Conservation (phyloP, 23 tunicate genomes). For the Halocynthia roretzi region DNA sequence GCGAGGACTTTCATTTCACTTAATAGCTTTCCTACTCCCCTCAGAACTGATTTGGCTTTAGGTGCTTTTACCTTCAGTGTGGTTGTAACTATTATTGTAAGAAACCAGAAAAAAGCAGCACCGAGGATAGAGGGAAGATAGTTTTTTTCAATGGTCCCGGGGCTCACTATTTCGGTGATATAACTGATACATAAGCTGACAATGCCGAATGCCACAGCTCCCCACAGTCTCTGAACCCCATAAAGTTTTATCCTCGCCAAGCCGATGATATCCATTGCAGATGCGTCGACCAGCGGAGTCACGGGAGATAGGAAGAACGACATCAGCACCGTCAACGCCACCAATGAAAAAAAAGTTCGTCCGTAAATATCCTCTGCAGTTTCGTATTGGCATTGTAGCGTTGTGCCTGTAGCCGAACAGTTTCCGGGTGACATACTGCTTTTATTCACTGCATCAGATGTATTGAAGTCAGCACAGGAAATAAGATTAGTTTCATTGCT, state of each 20-base stretch:
- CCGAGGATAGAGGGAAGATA: constrained; percentile 3
- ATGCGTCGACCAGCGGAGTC: constrained; percentile 59
- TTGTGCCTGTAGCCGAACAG: not conserved
- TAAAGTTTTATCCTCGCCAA: constrained; percentile 17
- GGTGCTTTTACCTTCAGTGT: constrained; percentile 17
- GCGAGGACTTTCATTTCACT: not conserved
- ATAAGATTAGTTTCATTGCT: not conserved
- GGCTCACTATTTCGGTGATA: constrained; percentile 17
- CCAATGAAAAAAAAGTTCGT: constrained; percentile 37
- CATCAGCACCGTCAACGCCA: constrained; percentile 43
- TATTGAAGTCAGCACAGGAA: not conserved
- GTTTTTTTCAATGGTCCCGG: constrained; percentile 6
- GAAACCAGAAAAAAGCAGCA: constrained; percentile 14
- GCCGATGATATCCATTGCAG: constrained; percentile 59
- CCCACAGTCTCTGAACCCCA: constrained; percentile 82
- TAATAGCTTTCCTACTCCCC: not conserved
- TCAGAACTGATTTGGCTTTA: constrained; percentile 18
- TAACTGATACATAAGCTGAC: constrained; percentile 30
- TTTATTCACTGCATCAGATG: not conserved
- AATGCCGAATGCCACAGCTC: constrained; percentile 67
- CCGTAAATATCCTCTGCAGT: constrained; percentile 26
- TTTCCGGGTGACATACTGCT: not conserved
- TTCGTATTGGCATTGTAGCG: not conserved
- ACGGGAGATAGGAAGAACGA: constrained; percentile 42
- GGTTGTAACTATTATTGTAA: constrained; percentile 1